phyloP scores from a whole-genome alignment of 2,888 invertebrate species.

The Plutella xylostella region DNA sequence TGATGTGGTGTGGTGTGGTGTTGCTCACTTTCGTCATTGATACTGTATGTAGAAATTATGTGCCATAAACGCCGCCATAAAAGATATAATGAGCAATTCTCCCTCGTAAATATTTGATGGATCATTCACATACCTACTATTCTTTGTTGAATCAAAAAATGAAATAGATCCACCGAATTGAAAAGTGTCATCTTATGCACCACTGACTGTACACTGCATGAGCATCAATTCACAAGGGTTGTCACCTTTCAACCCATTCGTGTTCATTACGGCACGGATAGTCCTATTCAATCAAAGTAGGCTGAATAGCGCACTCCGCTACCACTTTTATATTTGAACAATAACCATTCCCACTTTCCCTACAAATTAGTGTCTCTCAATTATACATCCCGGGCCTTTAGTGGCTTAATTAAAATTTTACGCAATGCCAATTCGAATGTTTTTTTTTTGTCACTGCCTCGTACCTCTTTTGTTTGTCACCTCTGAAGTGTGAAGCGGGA shows the following conservation, averaged over 20 bases:
- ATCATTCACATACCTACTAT: too few species aligned
- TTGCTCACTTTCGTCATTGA: too few species aligned
- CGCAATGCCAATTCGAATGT: slow-evolving; percentile 30
- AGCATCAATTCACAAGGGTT: slow-evolving; percentile 16
- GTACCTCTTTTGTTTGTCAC: slow-evolving; percentile 52
- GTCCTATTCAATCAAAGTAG: slow-evolving; percentile 39
- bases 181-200: too few species aligned
- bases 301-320: too few species aligned
- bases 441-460: slow-evolving; percentile 30
- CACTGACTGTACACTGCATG: too few species aligned
- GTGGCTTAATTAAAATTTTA: slow-evolving; percentile 65
- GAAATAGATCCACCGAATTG: too few species aligned
- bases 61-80: too few species aligned
- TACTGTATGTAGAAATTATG: too few species aligned
- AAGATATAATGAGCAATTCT: too few species aligned
- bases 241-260: slow-evolving; percentile 34
- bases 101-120: too few species aligned
- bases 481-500: slow-evolving; percentile 59
- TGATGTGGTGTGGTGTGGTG: too few species aligned
- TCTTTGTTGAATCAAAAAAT: too few species aligned
- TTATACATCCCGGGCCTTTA: slow-evolving; percentile 32
- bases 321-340: slow-evolving; percentile 34
- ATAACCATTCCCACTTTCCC: slow-evolving; percentile 43
- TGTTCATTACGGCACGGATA: slow-evolving; percentile 37
- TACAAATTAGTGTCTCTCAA: slow-evolving; percentile 36